These are phyloP conservation scores for Gallirallus australis DNA, from an alignment of 2,797 vertebrate genomes.

Conservation along the genomic window DNA sequence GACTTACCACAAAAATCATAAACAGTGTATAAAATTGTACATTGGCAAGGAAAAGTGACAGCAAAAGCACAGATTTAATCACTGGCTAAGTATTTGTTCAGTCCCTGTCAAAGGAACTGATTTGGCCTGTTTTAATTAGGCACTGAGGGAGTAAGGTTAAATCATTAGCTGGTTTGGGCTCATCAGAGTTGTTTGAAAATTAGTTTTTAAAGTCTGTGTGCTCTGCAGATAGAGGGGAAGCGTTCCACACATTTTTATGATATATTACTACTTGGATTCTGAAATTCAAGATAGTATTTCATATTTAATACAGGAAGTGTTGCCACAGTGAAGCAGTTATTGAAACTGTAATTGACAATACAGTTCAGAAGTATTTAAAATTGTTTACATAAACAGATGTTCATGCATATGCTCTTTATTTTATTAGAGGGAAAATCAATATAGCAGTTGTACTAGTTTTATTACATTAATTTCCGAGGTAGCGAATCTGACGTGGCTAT, in stretches of 20 bases:
- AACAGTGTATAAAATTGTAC: background rate
- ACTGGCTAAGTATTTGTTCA: background rate
- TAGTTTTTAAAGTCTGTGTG: background rate
- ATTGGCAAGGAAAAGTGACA: background rate
- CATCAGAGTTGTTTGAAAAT: background rate
- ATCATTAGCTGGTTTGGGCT: background rate
- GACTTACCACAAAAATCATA: background rate
- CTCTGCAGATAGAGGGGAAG: background rate
- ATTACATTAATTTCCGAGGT: background rate
- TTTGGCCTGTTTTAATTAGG: conserved; percentile 2
- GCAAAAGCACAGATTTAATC: background rate
- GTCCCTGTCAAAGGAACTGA: background rate
- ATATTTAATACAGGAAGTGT: background rate
- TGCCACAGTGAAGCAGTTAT: background rate
- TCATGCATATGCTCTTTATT: background rate
- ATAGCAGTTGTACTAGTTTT: background rate
- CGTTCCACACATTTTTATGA: background rate
- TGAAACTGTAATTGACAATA: background rate
- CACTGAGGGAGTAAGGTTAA: background rate
- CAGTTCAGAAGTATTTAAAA: background rate
- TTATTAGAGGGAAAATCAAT: background rate
- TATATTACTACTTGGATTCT: background rate
- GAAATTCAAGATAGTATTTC: background rate
- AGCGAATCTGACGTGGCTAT: background rate
- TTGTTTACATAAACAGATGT: background rate